These are phyloP conservation scores for Hystrix brachyura DNA, from an alignment of 2,113 vertebrate genomes.

Conservation along the genomic window DNA sequence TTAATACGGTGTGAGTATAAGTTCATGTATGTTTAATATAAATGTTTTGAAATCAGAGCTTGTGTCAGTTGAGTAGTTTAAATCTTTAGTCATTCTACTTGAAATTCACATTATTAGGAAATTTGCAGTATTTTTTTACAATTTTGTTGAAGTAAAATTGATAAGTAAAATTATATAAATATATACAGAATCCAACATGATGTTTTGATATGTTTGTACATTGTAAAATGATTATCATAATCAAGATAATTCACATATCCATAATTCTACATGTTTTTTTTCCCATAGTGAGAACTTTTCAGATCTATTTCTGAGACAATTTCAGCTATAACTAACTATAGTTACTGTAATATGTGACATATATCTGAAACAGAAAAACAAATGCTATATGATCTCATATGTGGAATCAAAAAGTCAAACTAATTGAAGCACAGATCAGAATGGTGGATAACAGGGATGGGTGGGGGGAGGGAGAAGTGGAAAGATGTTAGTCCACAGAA, in stretches of 20 bases:
- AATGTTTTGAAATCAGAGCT: slow-evolving; percentile 47
- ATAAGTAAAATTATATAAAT: not conserved
- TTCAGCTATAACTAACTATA: not conserved
- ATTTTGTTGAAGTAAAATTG: not conserved
- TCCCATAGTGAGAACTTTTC: not conserved
- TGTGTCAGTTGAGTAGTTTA: not conserved
- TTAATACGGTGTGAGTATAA: not conserved
- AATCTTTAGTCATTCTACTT: not conserved
- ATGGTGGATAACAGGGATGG: not conserved
- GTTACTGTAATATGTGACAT: not conserved
- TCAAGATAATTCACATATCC: not conserved
- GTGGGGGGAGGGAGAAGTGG: not conserved
- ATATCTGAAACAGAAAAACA: not conserved
- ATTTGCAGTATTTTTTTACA: not conserved
- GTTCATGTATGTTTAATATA: not conserved
- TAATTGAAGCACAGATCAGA: not conserved
- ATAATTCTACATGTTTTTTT: not conserved
- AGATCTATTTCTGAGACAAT: not conserved
- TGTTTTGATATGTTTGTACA: not conserved
- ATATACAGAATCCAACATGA: not conserved
- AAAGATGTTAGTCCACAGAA: not conserved
- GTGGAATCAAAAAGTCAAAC: not conserved
- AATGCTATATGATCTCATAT: not conserved
- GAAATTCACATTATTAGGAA: not conserved
- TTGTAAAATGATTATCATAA: not conserved